Conservation (phyloP, 2,113 vertebrate species). For the Plecturocebus donacophilus region DNA sequence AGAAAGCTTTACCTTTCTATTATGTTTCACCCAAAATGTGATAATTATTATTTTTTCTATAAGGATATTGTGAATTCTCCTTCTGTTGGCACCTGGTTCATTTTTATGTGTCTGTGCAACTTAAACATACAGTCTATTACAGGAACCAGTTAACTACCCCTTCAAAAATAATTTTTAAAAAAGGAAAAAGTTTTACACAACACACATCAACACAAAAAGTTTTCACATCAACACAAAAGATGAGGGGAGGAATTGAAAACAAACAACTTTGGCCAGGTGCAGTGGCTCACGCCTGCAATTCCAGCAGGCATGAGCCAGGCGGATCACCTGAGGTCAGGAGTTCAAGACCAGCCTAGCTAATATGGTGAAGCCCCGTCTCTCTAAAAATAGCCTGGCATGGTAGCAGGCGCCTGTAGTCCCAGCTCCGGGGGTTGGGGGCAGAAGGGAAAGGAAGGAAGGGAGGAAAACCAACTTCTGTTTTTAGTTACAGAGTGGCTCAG, state of each 20-base stretch:
- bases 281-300: no score
- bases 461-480: neutral
- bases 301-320: no score
- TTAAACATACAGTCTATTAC: neutral
- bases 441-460: no score
- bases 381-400: no score
- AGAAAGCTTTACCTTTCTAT: neutral
- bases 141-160: neutral
- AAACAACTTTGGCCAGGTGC: neutral
- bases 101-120: neutral
- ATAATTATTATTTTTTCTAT: neutral
- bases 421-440: no score
- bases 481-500: neutral
- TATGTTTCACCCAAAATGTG: neutral
- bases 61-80: neutral
- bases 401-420: no score
- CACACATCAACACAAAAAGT: no score
- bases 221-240: neutral
- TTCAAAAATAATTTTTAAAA: neutral
- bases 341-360: no score
- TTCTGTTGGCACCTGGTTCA: neutral
- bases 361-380: no score
- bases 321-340: no score
- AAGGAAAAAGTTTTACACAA: neutral
- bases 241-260: neutral